Conservation (phyloP, 2,113 vertebrate genomes). For the Tauraco erythrolophus region DNA sequence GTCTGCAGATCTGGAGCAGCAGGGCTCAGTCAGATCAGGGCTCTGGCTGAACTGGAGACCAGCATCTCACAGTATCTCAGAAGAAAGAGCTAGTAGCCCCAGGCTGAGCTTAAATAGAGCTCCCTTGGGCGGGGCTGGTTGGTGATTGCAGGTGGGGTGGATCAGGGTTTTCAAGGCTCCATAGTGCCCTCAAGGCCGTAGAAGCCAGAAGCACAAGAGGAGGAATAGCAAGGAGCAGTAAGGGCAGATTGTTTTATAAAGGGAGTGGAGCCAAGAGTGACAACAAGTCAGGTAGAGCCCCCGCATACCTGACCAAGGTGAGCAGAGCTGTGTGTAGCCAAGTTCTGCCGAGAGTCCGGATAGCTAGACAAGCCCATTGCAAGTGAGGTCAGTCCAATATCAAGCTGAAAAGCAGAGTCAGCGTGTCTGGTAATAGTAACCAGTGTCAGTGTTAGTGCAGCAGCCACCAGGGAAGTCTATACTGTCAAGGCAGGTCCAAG, state of each 20-base stretch:
- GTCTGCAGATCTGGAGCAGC: not conserved
- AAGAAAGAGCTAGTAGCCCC: fast-evolving
- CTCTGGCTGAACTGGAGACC: not conserved
- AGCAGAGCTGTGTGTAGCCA: not conserved
- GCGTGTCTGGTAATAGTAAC: not conserved
- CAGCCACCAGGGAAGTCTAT: not conserved
- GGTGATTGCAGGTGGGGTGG: not conserved
- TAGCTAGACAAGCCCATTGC: not conserved
- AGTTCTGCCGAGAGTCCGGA: not conserved
- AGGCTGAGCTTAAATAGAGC: not conserved
- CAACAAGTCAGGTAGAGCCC: fast-evolving
- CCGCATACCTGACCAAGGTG: too few relatives aligned
- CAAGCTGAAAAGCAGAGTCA: not conserved
- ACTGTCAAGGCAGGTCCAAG: not conserved
- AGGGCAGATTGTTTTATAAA: fast-evolving
- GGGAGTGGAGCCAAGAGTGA: not conserved
- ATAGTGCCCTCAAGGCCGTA: fast-evolving
- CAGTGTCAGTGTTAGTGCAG: not conserved
- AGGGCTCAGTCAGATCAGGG: fast-evolving
- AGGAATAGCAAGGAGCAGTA: fast-evolving
- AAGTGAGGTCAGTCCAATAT: too few relatives aligned
- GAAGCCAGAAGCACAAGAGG: not conserved
- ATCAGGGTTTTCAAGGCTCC: not conserved
- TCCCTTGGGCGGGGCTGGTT: fast-evolving
- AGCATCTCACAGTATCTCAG: not conserved